phyloP scores from a whole-genome alignment of 2,113 vertebrate genomes.

The Tautogolabrus adspersus region DNA sequence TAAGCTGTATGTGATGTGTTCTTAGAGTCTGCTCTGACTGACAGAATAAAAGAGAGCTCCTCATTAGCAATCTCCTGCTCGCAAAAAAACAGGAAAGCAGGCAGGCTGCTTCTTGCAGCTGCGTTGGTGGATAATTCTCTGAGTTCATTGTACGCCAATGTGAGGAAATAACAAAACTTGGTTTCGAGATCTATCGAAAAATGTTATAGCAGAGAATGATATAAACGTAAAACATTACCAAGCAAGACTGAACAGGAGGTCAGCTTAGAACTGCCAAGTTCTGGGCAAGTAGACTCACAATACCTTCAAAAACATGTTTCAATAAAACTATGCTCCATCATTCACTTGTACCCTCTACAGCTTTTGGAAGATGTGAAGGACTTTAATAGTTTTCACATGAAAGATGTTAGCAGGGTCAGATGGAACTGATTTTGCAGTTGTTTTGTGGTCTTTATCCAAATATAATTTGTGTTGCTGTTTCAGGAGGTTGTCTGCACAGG shows the following conservation, averaged over 20 bases:
- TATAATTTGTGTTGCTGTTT: neutral
- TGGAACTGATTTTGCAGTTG: neutral
- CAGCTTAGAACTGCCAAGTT: neutral
- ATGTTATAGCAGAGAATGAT: too few relatives aligned
- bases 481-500: neutral
- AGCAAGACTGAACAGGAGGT: neutral
- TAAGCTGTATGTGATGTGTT: slow-evolving; percentile 13
- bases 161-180: neutral
- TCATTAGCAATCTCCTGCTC: slow-evolving; percentile 43
- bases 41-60: slow-evolving; percentile 47
- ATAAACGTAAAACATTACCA: neutral
- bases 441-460: neutral
- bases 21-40: slow-evolving; percentile 28
- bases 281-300: neutral
- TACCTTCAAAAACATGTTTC: too few relatives aligned
- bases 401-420: neutral
- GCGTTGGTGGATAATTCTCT: slow-evolving; percentile 16
- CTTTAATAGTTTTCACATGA: too few relatives aligned
- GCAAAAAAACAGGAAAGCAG: slow-evolving; percentile 35
- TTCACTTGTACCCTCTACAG: too few relatives aligned
- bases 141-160: neutral
- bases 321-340: too few relatives aligned
- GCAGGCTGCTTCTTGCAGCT: slow-evolving; percentile 21
- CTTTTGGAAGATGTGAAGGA: too few relatives aligned
- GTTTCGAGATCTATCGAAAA: neutral